Evolutionary conservation across 1,140 invertebrate species (phyloP), one percentile per base, ranked within the genome.

Genomic region (Branchinecta lindahli): DNA sequence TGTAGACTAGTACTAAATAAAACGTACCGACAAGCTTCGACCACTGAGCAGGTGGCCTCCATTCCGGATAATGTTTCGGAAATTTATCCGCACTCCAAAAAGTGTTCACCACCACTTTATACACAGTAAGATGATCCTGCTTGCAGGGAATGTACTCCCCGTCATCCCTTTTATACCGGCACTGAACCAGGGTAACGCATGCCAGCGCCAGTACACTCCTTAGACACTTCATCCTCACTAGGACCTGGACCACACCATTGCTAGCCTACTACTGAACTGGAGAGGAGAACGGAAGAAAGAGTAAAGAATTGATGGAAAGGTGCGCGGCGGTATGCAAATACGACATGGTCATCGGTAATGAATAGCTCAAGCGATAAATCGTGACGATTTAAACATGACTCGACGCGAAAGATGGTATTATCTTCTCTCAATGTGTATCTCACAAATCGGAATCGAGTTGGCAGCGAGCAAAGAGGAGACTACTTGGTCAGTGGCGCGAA

Each of bases 1-100:
- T 3, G 33, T 33, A 33, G 33, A 33, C 33, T 33, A 33, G 33
- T 33, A 6, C 6, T 4, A 61, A 61, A 61, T 61, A 15, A 61
- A 15, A 83, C 89, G 87, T 78, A 94, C 92, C 92, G 79, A 93
- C 84, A 72, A 92, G 83, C 80, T 89, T 90, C 75, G 90, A 90
- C 87, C 90, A 95, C 78, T 94, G 91, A 5, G 92, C 92, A 0
- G 87, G 87, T 18, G 92, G 91, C 77, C 91, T 84, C 89, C 89
- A 93, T 76, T 90, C 88, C 0, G 92, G 92, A 78, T 91, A 95
- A 79, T 94, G 91, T 76, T 92, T 91, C 33, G 91, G 91, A 77
- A 94, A 95, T 75, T 86, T 85, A 72, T 89, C 86, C 69, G 88
- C 83, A n/a, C 89, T 89, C 92, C 92, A 95, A 77, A 89, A 90